phyloP scores from a whole-genome alignment of 1,140 invertebrate genomes.

The Helicorthomorpha holstii region DNA sequence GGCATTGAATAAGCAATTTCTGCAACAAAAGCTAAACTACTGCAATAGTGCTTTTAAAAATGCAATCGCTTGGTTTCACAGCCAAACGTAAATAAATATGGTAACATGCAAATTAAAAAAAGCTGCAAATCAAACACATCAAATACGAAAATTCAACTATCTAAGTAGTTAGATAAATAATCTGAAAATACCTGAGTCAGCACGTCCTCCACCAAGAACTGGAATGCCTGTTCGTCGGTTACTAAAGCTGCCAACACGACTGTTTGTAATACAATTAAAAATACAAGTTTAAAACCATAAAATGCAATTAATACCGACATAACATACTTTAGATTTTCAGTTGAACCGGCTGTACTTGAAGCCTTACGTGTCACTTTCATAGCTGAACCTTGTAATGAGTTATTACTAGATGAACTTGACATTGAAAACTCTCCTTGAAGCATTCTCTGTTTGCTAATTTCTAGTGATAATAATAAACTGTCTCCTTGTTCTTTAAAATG shows the following conservation, averaged over 20 bases:
- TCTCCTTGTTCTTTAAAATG: constrained; percentile 85
- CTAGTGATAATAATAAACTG: constrained; percentile 58
- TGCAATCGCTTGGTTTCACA: too few species aligned
- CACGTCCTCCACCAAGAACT: background rate
- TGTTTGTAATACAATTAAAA: too few species aligned
- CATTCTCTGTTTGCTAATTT: constrained; percentile 64
- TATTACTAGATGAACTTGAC: constrained; percentile 26
- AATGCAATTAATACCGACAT: too few species aligned
- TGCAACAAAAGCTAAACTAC: too few species aligned
- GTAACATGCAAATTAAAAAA: too few species aligned
- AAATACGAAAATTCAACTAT: too few species aligned
- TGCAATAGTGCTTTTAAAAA: too few species aligned
- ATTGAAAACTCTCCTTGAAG: constrained; percentile 41
- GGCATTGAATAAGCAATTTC: constrained; percentile 7
- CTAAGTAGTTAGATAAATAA: background rate
- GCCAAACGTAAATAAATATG: too few species aligned
- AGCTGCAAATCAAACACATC: too few species aligned
- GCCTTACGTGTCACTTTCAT: constrained; percentile 2
- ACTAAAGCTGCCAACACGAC: background rate
- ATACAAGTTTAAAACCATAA: too few species aligned
- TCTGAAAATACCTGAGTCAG: constrained; percentile 1
- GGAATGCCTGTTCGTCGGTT: background rate
- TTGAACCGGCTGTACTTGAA: constrained; percentile 12
- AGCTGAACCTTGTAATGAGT: constrained; percentile 23
- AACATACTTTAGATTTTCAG: constrained; percentile 14